Base-by-base conservation (phyloP, 2,888 invertebrate species). In the Spatulosminthurus flaviceps region DNA sequence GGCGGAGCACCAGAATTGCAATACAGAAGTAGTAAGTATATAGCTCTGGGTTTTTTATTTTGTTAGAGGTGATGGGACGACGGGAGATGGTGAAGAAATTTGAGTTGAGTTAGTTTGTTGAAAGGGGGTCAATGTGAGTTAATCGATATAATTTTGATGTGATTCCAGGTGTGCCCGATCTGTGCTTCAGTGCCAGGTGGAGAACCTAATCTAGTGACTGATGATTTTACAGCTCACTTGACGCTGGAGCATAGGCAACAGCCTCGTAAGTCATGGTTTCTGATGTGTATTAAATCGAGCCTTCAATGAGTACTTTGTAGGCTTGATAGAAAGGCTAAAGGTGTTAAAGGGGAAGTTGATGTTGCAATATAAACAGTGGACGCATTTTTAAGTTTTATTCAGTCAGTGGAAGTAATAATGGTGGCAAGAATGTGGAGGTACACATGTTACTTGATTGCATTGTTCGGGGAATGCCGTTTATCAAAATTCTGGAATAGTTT, bases 131-230 rank as follows among this genome's bases (percentile, higher is more conserved):
- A 2, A 9, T 51, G 51, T 28, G 19, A 24, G 19, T 26, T n/a
- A 67, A 28, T 67, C 1, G 28, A 2, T 2, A 64, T 26, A n/a
- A n/a, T 64, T 11, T 19, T 64, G 11, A 51, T 69, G 60, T 28
- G 9, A 76, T n/a, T 89, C 87, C 89, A 97, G 92, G 96, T 98
- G 79, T 98, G 98, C 89, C 98, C 98, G 84, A 93, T 98, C 77
- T 98, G 98, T 90, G 98, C 98, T 82, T 95, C 97, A 82, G 92
- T 95, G 89, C 96, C 97, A 60, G 97, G 97, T 83, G 97, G 97
- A 77, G 98, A 98, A 88, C 97, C 97, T 82, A 98, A 98, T 90
- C 93, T 96, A 88, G 95, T 97, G 89, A 97, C 97, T 83, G 97
- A 98, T 90, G 98, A 98, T 90, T 96, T 98, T 90, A 94, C 96